Percentiles rank a stretch among this genome's conserved stretches.
phyloP scores from a whole-genome alignment of 2,113 vertebrate species.

The Trogon melanurus region DNA sequence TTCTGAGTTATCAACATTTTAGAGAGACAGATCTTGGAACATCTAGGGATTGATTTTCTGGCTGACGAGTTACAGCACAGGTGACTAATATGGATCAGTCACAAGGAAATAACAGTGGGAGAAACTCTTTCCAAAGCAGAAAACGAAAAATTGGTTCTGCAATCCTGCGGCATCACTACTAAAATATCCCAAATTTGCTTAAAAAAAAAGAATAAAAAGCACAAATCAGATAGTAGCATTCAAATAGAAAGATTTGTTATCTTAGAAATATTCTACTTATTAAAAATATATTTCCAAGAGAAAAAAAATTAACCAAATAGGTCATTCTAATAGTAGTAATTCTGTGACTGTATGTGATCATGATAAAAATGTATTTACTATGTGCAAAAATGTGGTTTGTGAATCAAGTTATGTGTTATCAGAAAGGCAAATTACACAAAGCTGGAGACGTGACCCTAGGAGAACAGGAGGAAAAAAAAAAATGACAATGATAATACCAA shows the following conservation, averaged over 20 bases:
- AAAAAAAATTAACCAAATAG: neutral
- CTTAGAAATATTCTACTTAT: neutral
- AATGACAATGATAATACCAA: neutral
- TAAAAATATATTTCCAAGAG: neutral
- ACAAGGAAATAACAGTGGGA: neutral
- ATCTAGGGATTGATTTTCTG: neutral
- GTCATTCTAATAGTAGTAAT: neutral
- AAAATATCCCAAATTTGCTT: neutral
- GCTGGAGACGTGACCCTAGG: neutral
- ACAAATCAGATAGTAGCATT: neutral
- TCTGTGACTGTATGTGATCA: neutral
- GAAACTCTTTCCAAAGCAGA: neutral
- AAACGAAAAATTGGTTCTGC: neutral
- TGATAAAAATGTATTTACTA: neutral
- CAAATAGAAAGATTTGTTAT: neutral
- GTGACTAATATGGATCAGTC: neutral
- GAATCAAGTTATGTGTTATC: neutral
- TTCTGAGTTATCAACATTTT: neutral
- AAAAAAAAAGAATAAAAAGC: neutral
- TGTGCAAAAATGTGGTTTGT: neutral
- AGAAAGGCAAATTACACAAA: neutral
- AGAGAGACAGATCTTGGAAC: neutral
- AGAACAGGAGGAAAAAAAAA: neutral
- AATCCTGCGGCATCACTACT: neutral
- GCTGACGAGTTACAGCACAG: neutral